These are phyloP conservation scores for Cotesia typhae DNA, from an alignment of 1,140 invertebrate genomes.

Conservation along the genomic window DNA sequence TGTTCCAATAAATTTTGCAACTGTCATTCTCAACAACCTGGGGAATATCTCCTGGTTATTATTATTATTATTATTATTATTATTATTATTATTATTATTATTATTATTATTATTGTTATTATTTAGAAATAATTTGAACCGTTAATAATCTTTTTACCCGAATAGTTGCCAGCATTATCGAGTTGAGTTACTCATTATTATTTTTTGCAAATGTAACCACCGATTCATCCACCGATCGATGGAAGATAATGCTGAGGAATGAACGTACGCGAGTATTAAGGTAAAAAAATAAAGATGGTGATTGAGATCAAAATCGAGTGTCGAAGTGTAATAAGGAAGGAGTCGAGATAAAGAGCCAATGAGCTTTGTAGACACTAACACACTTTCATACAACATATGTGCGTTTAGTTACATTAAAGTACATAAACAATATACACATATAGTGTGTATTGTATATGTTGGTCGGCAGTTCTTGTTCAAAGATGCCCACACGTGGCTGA, in stretches of 20 bases:
- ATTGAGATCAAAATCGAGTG: constrained; percentile 26
- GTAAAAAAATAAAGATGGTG: constrained; percentile 13
- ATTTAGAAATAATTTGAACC: too few species aligned
- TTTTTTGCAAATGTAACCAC: not conserved
- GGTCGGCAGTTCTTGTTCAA: constrained; percentile 40
- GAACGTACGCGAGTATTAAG: not conserved
- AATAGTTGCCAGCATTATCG: too few species aligned
- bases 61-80: too few species aligned
- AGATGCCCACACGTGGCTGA: constrained; percentile 44
- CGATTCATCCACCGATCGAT: not conserved
- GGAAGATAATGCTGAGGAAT: not conserved
- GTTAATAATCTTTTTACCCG: not conserved
- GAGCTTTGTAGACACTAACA: not conserved
- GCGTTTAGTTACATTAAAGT: not conserved
- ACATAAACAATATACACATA: not conserved
- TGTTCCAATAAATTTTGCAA: too few species aligned
- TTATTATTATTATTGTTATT: too few species aligned
- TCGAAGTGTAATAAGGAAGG: constrained; percentile 33
- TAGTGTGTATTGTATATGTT: not conserved
- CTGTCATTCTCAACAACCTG: too few species aligned
- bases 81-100: too few species aligned
- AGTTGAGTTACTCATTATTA: too few species aligned
- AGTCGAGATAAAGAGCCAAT: constrained; percentile 5
- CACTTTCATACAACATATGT: not conserved
- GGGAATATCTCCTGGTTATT: too few species aligned